These are phyloP conservation scores for Drosophila repleta DNA, from an alignment of 1,140 invertebrate genomes.

Conservation along the genomic window DNA sequence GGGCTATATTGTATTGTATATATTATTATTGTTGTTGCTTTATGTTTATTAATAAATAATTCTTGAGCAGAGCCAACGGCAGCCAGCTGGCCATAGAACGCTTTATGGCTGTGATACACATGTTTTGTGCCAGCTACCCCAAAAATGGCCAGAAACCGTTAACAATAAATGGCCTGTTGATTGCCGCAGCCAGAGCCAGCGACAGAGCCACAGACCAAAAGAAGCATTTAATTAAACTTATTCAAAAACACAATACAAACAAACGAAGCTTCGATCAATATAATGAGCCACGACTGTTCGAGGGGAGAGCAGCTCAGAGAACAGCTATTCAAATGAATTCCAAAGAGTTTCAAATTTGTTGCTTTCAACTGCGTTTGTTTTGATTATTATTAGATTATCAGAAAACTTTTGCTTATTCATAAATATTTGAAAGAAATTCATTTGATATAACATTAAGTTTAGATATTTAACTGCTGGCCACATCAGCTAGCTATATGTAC, in stretches of 20 bases:
- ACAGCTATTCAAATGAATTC: neutral
- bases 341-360: neutral
- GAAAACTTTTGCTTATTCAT: neutral
- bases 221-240: constrained; percentile 34
- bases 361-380: neutral
- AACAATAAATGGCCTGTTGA: constrained; percentile 47
- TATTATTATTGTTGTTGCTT: constrained; percentile 38
- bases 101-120: constrained; percentile 63
- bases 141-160: constrained; percentile 43
- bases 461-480: neutral
- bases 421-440: neutral
- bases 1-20: neutral
- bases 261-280: neutral
- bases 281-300: neutral
- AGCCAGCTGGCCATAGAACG: constrained; percentile 44
- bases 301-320: neutral
- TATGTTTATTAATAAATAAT: constrained; percentile 81
- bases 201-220: constrained; percentile 9
- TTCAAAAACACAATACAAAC: neutral
- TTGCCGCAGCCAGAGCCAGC: constrained; percentile 11
- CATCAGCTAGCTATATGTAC: too few species aligned
- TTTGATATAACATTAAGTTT: neutral
- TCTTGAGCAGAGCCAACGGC: constrained; percentile 23
- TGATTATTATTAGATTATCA: neutral
- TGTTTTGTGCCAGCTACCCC: constrained; percentile 37